phyloP scores from a whole-genome alignment of 2,888 invertebrate species.

The Congeria kusceri region DNA sequence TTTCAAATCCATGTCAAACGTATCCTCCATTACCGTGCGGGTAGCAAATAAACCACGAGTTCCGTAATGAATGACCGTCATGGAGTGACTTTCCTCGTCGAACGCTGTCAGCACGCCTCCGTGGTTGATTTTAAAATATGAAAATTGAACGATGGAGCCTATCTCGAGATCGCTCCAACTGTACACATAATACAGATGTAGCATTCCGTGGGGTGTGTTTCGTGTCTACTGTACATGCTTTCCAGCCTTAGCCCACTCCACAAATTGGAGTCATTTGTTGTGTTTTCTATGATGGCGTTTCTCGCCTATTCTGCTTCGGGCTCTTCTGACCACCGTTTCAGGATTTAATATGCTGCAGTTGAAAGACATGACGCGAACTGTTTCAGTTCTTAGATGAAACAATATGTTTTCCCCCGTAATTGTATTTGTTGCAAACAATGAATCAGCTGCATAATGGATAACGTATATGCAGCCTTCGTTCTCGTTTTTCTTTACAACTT shows the following conservation, averaged over 20 bases:
- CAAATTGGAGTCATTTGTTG: conserved; percentile 39
- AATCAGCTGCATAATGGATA: conserved; percentile 34
- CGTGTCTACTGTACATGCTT: too few relatives aligned
- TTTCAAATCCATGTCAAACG: conserved; percentile 18
- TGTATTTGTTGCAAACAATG: conserved; percentile 28
- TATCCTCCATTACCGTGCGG: conserved; percentile 44
- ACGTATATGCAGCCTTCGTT: conserved; percentile 14
- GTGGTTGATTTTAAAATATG: conserved; percentile 33
- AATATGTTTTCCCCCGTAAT: conserved; percentile 30
- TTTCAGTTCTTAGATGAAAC: conserved; percentile 19
- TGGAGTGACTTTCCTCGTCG: conserved; percentile 23
- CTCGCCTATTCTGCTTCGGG: conserved; percentile 25
- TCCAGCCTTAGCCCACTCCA: conserved; percentile 46
- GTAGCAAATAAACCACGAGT: conserved; percentile 36
- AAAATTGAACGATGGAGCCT: conserved; percentile 42
- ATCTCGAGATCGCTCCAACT: conserved; percentile 33
- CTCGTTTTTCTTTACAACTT: conserved; percentile 10
- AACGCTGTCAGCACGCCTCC: conserved; percentile 35
- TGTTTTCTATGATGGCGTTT: conserved; percentile 6
- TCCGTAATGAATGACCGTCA: conserved; percentile 56
- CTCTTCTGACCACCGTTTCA: conserved; percentile 32
- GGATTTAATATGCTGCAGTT: conserved; percentile 26
- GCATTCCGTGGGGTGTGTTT: neutral
- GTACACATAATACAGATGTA: conserved; percentile 22
- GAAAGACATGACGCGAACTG: conserved; percentile 20